A percentile compares a stretch with the other conserved stretches of the same genome.
Evolutionary conservation across 2,888 invertebrate genomes (phyloP).

Genomic region (Ceraclea dissimilis): DNA sequence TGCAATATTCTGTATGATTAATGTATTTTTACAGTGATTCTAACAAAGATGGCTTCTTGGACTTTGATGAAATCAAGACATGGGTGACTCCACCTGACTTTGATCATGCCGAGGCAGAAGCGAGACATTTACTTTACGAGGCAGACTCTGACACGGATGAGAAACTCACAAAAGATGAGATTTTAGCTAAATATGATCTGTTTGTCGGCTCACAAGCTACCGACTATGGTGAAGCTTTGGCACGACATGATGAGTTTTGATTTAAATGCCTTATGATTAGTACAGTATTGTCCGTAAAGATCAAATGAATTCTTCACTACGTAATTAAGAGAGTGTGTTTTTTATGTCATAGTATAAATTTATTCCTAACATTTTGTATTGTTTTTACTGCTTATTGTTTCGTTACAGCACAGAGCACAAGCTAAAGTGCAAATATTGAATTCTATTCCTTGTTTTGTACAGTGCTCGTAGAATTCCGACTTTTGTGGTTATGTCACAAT

Average conservation of each 20-base stretch:
- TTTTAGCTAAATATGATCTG: conserved; percentile 90
- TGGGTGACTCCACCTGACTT: conserved; percentile 96
- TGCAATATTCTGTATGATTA: no score
- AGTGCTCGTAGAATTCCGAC: no score
- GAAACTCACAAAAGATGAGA: conserved; percentile 79
- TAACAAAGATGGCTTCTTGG: conserved; percentile 86
- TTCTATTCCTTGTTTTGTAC: no score
- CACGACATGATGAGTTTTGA: conserved; percentile 94
- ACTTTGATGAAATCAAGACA: conserved; percentile 77
- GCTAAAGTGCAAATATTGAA: no score
- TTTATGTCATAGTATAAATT: not conserved
- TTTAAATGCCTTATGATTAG: conserved; percentile 38
- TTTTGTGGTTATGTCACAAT: no score
- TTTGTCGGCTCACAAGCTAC: conserved; percentile 99
- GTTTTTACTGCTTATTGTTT: no score
- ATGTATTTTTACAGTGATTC: conserved; percentile 51
- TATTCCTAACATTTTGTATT: not conserved
- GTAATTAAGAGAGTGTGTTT: not conserved
- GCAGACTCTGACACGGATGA: conserved; percentile 90
- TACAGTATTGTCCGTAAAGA: not conserved
- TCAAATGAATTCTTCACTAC: not conserved
- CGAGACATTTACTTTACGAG: conserved; percentile 90
- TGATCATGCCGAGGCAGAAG: conserved; percentile 95
- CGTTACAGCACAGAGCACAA: no score
- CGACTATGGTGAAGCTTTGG: conserved; percentile 94